phyloP scores from a whole-genome alignment of 2,113 vertebrate genomes.

The Microtus ochrogaster region DNA sequence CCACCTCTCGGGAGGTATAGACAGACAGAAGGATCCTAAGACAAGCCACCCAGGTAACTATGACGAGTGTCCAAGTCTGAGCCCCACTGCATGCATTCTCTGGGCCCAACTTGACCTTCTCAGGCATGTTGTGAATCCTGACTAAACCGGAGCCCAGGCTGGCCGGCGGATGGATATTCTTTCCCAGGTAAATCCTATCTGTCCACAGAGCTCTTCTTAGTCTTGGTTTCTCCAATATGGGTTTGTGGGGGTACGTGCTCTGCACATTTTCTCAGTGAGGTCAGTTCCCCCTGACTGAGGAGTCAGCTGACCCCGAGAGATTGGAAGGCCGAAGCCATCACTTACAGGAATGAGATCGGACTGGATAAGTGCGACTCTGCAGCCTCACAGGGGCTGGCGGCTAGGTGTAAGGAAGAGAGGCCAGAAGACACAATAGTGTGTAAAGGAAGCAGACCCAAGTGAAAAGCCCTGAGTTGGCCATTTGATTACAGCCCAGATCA shows the following conservation, averaged over 20 bases:
- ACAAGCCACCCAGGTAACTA: background rate
- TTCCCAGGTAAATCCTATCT: background rate
- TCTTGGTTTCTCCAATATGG: background rate
- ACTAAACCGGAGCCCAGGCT: background rate
- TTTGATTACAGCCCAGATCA: background rate
- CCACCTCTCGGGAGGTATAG: fast-evolving
- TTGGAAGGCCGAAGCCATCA: background rate
- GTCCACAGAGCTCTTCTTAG: background rate
- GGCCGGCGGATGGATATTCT: background rate
- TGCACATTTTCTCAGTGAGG: background rate
- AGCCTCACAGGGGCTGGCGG: background rate
- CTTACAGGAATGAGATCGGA: background rate
- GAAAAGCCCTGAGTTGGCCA: background rate
- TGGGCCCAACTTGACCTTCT: background rate
- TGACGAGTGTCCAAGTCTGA: background rate
- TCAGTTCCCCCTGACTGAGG: background rate
- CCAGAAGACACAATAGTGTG: background rate
- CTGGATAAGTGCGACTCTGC: background rate
- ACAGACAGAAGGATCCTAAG: background rate
- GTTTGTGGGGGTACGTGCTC: fast-evolving
- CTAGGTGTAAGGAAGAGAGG: background rate
- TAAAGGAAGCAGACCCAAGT: background rate
- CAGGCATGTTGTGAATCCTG: background rate
- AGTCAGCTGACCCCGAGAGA: background rate
- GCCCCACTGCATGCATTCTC: background rate